Base-by-base conservation (phyloP, 1,140 invertebrate species). In the Bombus consobrinus region DNA sequence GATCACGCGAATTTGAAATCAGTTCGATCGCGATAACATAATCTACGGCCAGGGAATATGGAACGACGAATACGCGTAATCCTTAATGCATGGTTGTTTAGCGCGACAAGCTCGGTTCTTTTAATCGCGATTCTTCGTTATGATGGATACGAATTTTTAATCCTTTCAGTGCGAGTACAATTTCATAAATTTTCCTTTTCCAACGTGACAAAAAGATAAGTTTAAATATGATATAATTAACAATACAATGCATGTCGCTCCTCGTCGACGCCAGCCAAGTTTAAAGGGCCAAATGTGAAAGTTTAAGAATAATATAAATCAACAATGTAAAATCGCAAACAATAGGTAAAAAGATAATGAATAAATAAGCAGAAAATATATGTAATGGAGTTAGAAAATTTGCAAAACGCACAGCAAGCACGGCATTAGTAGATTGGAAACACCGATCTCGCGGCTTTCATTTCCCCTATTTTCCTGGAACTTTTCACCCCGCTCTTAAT, bases 401-500 rank as follows among this genome's bases (percentile, higher is more conserved):
- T 1, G 22, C 28, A 5, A 32, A 28, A 34, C 6, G n/a, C 15
- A 53, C 47, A 53, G 59, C 68, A 10, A 39, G 10, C 8, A 28
- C n/a, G 12, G 43, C n/a, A 41, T 69, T 64, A 15, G 22, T 22
- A 32, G n/a, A 34, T 66, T 34, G 82, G 75, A 62, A 80, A 41
- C 76, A 53, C 22, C 15, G 39, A 85, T 85, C 78, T 66, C 83
- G 76, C 59, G 83, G 57, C 32, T n/a, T 73, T 25, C 43, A 43
- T 41, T 53, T 71, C 5, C 53, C 12, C 39, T 34, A 72, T 32
- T 84, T 69, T 53, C 47, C 37, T 62, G 62, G 69, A 81, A 87
- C 74, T 87, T 85, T 82, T 85, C 53, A 68, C 79, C 85, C 68
- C 3, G 34, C 78, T 68, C 75, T 85, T 87, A 78, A 87, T 89